Percentiles rank a stretch among this genome's conserved stretches.
Evolutionary conservation across 2,113 vertebrate genomes (phyloP).

Genomic region (Cephalopterus ornatus): DNA sequence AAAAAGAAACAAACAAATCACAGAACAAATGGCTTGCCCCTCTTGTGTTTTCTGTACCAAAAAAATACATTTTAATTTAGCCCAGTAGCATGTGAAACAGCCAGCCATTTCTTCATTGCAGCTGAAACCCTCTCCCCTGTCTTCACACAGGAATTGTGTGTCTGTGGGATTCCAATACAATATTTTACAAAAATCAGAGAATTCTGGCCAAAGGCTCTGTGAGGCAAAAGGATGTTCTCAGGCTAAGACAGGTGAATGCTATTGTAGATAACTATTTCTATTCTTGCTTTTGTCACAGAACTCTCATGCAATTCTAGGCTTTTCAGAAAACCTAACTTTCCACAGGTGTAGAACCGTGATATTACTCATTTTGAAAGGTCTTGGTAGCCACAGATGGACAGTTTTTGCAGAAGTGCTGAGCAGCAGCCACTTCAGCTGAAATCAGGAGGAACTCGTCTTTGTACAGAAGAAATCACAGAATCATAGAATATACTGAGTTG

Average conservation of each 20-base stretch:
- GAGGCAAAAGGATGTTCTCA: neutral
- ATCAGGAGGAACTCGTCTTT: neutral
- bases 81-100: neutral
- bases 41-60: neutral
- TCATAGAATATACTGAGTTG: neutral
- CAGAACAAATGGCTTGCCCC: neutral
- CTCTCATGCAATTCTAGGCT: neutral
- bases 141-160: neutral
- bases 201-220: neutral
- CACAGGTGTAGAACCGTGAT: neutral
- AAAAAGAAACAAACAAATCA: neutral
- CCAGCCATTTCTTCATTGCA: neutral
- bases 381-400: neutral
- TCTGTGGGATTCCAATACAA: neutral
- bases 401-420: neutral
- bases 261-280: neutral
- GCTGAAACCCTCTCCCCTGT: neutral
- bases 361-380: neutral
- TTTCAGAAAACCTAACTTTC: neutral
- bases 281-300: neutral
- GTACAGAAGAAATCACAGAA: neutral
- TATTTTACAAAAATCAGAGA: neutral
- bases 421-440: neutral
- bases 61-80: neutral
- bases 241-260: neutral